A percentile compares a stretch with the other conserved stretches of the same genome.
phyloP scores from a whole-genome alignment of 1,140 invertebrate species.

The Drosophila equinoxialis region DNA sequence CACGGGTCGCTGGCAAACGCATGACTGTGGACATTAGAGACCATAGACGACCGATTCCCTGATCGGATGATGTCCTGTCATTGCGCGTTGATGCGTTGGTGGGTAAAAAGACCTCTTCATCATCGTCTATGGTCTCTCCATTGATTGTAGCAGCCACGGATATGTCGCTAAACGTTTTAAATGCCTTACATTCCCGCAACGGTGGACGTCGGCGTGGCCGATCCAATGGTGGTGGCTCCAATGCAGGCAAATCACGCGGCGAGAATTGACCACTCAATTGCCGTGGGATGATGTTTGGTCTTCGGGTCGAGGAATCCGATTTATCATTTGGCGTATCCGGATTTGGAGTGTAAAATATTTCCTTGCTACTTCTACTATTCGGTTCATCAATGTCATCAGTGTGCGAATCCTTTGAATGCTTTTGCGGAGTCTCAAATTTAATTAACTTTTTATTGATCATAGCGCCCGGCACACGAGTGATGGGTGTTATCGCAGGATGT shows the following conservation, averaged over 20 bases:
- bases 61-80: conserved; percentile 44
- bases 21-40: conserved; percentile 72
- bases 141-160: background rate
- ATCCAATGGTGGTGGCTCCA: conserved; percentile 16
- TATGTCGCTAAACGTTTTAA: conserved; percentile 43
- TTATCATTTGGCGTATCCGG: conserved; percentile 28
- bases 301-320: conserved; percentile 7
- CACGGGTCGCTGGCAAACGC: conserved; percentile 51
- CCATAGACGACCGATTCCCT: conserved; percentile 59
- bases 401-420: background rate
- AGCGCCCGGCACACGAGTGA: conserved; percentile 56
- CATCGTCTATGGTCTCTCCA: conserved; percentile 39
- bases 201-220: conserved; percentile 53
- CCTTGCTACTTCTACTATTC: conserved; percentile 20
- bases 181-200: conserved; percentile 44
- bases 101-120: conserved; percentile 62
- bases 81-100: conserved; percentile 61
- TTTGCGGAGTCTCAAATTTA: conserved; percentile 71
- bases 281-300: conserved; percentile 46
- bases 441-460: conserved; percentile 73
- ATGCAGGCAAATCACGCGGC: conserved; percentile 13
- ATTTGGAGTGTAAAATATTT: conserved; percentile 73
- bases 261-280: conserved; percentile 57
- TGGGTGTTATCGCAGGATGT: conserved; percentile 68
- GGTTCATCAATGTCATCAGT: conserved; percentile 17